Evolutionary conservation across 2,888 invertebrate genomes (phyloP), one percentile per base, ranked within the genome.

Genomic region (Metellina segmentata): DNA sequence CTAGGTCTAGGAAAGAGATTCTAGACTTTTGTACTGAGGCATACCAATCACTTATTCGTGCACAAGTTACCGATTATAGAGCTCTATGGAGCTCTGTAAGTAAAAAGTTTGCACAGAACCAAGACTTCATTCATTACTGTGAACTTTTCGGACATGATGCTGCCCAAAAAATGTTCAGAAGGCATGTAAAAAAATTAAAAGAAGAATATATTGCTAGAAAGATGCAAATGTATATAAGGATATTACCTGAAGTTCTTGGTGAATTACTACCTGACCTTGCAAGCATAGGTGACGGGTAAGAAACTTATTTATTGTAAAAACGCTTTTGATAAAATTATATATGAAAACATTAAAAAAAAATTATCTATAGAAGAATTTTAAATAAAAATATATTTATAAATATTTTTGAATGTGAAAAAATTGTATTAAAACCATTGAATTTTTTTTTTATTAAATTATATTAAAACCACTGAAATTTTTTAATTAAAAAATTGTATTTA

Each of bases 21-120:
- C 95, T 98, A 94, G 98, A 98, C 94, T 97, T 97, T 75, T 97
- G 98, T 5, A 98, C 98, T 0, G 98, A 99, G 94, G 98, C 98
- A 0, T 98, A 98, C 94, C 97, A 97, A 92, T 96, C 97, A 94
- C 96, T 99, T 69, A 97, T 99, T 93, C 96, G 97, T 93, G 96
- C 97, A 94, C 98, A 98, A 94, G 94, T 94, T 92, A 95, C 94
- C 93, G 95, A 96, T 94, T 95, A 96, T 95, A 97, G 97, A 94
- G 97, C 98, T 93, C 96, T 97, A 94, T 98, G 98, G 98, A 97
- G 97, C 70, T 97, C 97, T 94, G 97, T 97, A 13, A 97, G 97
- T 93, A 98, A 98, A 95, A 97, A 97, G 95, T 96, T 99, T 92
- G 97, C 97, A 87, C 97, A 97, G 93, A 97, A 98, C 94, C 97